A percentile compares a stretch with the other conserved stretches of the same genome.
Evolutionary conservation across 2,113 vertebrate species (phyloP).

Genomic region (Pelusios castaneus): DNA sequence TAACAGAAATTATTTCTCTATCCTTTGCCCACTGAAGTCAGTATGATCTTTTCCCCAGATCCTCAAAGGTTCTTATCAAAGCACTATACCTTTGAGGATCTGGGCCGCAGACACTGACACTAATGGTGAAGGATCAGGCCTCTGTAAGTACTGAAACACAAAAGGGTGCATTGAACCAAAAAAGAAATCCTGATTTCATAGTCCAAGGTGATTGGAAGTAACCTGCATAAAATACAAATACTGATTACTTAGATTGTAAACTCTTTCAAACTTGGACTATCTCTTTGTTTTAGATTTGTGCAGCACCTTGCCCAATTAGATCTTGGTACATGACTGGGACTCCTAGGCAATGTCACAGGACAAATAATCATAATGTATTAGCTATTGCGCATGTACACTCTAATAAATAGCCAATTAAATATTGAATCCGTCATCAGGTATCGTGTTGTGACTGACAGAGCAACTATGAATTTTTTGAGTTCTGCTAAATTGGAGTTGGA

Average conservation of each 20-base stretch:
- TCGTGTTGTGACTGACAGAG: not conserved
- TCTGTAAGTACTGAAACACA: not conserved
- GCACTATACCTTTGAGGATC: no score
- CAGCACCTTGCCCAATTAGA: conserved; percentile 23
- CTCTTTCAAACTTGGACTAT: not conserved
- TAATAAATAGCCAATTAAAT: not conserved
- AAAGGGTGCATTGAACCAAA: not conserved
- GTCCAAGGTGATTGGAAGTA: not conserved
- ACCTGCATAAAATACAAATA: not conserved
- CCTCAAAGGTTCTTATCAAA: no score
- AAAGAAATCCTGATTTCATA: conserved; percentile 1
- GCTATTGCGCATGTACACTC: not conserved
- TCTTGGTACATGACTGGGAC: not conserved
- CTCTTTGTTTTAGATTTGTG: not conserved
- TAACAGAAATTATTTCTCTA: conserved; percentile 2
- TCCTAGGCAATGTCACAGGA: not conserved
- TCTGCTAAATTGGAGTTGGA: not conserved
- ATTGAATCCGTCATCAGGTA: not conserved
- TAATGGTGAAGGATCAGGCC: not conserved
- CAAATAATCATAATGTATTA: not conserved
- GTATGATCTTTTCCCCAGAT: not conserved
- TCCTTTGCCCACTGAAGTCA: conserved; percentile 13
- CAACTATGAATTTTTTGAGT: not conserved
- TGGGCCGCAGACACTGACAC: not conserved
- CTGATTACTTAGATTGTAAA: not conserved